Evolutionary conservation across 2,113 vertebrate species (phyloP).

Genomic region (Syngnathoides biaculeatus): DNA sequence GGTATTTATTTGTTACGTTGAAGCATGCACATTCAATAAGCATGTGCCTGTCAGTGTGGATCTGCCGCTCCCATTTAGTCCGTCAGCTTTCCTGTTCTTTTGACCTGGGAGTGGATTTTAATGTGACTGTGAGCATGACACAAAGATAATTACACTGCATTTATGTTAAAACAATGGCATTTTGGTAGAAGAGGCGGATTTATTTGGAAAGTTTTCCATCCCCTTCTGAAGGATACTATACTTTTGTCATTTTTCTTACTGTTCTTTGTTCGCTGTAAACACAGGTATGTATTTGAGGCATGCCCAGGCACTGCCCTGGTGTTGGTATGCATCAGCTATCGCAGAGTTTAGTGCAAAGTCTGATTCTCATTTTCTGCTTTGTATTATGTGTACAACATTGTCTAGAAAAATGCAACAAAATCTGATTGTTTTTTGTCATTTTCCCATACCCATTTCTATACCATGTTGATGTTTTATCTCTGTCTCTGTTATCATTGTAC

Average conservation of each 20-base stretch:
- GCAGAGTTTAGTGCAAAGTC: constrained; percentile 12
- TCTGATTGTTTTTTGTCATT: neutral
- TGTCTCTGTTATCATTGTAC: no score
- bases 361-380: neutral
- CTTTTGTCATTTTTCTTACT: constrained; percentile 6
- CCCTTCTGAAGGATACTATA: neutral
- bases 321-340: constrained; percentile 54
- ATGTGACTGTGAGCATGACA: neutral
- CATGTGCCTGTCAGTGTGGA: constrained; percentile 24
- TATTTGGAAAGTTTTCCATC: neutral
- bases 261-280: constrained; percentile 46
- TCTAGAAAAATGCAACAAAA: neutral
- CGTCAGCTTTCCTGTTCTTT: constrained; percentile 25
- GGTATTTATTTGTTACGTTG: constrained; percentile 16
- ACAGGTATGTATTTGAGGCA: constrained; percentile 45
- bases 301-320: constrained; percentile 65
- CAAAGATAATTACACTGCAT: neutral
- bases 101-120: constrained; percentile 22
- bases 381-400: neutral
- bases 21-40: neutral
- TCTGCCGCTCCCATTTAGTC: constrained; percentile 11
- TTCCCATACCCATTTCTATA: neutral
- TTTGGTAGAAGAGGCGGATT: neutral
- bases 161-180: neutral
- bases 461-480: no score